phyloP scores from a whole-genome alignment of 2,888 invertebrate species.

The Drosophila antonietae region DNA sequence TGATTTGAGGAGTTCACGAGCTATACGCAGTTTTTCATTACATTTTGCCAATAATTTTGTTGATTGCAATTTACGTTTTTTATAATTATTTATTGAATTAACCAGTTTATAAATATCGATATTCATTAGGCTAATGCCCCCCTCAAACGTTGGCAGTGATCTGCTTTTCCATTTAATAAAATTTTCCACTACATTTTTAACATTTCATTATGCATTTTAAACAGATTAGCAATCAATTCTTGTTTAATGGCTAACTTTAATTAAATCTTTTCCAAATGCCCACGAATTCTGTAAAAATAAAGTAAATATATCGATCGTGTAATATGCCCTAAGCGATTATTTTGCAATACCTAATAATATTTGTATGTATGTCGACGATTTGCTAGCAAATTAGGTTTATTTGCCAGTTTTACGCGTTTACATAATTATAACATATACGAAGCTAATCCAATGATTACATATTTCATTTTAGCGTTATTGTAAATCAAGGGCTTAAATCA shows the following conservation, averaged over 20 bases:
- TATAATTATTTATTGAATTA: not conserved
- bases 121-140: not conserved
- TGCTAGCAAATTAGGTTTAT: not conserved
- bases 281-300: not conserved
- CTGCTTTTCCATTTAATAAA: no score
- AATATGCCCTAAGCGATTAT: not conserved
- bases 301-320: constrained; percentile 1
- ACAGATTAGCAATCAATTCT: not conserved
- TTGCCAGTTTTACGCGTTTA: not conserved
- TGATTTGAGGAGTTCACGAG: not conserved
- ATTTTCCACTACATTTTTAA: no score
- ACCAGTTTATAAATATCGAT: not conserved
- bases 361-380: not conserved
- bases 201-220: not conserved
- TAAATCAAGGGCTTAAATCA: not conserved
- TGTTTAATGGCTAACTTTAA: not conserved
- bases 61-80: not conserved
- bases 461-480: not conserved
- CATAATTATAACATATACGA: not conserved
- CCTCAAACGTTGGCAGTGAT: no score
- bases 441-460: no score
- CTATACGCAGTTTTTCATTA: not conserved
- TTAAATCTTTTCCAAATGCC: not conserved
- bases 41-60: not conserved
- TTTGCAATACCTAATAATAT: not conserved